Conservation (phyloP, 2,113 vertebrate genomes). For the Cheirogaleus medius region DNA sequence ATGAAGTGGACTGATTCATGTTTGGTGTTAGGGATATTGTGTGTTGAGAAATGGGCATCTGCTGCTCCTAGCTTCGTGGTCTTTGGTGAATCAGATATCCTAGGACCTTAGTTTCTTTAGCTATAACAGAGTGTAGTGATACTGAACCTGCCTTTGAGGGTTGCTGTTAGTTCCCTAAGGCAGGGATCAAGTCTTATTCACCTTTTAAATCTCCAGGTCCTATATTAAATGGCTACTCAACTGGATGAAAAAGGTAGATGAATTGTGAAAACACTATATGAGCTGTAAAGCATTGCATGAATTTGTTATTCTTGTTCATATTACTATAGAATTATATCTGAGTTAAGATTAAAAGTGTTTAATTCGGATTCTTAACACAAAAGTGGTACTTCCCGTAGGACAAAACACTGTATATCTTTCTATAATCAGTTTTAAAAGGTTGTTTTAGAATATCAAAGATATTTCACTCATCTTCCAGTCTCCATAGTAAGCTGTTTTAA, state of each 20-base stretch:
- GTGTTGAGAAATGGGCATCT: neutral
- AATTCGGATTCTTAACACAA: constrained; percentile 29
- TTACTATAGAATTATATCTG: constrained; percentile 11
- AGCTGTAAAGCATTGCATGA: neutral
- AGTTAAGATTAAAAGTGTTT: constrained; percentile 33
- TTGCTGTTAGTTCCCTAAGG: neutral
- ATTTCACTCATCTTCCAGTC: constrained; percentile 56
- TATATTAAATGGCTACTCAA: neutral
- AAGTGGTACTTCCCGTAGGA: neutral
- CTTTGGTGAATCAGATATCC: neutral
- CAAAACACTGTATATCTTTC: constrained; percentile 32
- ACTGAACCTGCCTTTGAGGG: neutral
- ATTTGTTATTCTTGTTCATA: constrained; percentile 6
- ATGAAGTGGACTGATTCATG: neutral
- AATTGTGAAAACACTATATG: neutral
- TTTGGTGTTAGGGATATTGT: neutral
- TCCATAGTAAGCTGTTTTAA: constrained; percentile 59
- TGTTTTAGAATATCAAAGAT: constrained; percentile 55
- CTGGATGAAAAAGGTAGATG: neutral
- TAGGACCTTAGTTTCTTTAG: neutral
- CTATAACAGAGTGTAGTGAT: neutral
- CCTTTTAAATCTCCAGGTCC: constrained; percentile 35
- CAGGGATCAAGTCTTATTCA: constrained; percentile 16
- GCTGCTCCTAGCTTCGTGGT: neutral
- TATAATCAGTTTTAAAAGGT: constrained; percentile 36